Percentiles rank a stretch among this genome's conserved stretches.
These are phyloP conservation scores for Rutpela maculata DNA, from an alignment of 2,888 invertebrate species.

Conservation along the genomic window DNA sequence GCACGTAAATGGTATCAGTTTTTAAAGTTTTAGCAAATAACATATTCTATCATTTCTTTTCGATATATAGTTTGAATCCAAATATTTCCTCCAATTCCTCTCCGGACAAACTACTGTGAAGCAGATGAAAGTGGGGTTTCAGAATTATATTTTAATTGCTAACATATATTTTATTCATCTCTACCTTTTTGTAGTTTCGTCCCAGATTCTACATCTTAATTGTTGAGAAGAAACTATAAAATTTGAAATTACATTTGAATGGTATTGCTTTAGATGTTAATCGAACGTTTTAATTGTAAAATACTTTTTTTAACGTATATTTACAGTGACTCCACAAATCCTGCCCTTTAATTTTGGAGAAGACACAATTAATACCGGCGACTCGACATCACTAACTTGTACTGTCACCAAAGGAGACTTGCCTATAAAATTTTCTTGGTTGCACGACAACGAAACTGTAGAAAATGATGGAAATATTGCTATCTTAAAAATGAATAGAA, in stretches of 20 bases:
- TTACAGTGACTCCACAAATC: conserved; percentile 84
- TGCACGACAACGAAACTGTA: conserved; percentile 75
- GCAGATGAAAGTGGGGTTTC: too few relatives aligned
- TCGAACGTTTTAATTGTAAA: not conserved
- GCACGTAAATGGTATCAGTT: conserved; percentile 61
- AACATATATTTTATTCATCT: too few relatives aligned
- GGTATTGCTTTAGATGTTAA: not conserved
- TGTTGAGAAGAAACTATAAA: too few relatives aligned
- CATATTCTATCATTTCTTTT: not conserved
- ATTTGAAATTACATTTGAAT: not conserved
- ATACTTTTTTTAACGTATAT: not conserved
- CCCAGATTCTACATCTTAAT: too few relatives aligned
- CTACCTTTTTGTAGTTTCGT: too few relatives aligned
- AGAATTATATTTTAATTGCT: too few relatives aligned
- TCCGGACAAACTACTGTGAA: too few relatives aligned
- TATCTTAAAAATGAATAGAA: conserved; percentile 77
- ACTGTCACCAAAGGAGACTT: conserved; percentile 85
- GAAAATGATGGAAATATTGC: conserved; percentile 75
- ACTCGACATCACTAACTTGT: conserved; percentile 73
- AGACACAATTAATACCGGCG: conserved; percentile 75
- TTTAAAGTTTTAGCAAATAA: not conserved
- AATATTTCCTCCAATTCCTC: too few relatives aligned
- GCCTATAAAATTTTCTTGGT: conserved; percentile 86
- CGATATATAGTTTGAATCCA: not conserved
- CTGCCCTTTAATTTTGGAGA: conserved; percentile 85